Percentiles rank a stretch among this genome's conserved stretches.
These are phyloP conservation scores for Nephrotoma guestfalica DNA, from an alignment of 2,888 invertebrate genomes.

Conservation along the genomic window DNA sequence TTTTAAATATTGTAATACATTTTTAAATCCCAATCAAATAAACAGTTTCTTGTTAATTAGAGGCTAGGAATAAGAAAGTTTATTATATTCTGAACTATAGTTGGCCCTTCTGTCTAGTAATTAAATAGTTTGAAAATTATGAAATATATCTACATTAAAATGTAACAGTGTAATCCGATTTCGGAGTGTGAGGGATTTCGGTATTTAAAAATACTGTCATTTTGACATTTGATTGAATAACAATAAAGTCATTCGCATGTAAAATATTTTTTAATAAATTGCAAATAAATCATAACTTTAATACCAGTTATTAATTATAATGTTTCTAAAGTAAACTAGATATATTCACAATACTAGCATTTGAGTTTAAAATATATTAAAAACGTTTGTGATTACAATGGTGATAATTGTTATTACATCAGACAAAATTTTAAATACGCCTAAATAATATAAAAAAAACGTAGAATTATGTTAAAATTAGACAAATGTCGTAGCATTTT, in stretches of 20 bases:
- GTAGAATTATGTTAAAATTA: conserved; percentile 3
- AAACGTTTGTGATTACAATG: not conserved
- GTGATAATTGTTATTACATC: not conserved
- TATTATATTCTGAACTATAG: not conserved
- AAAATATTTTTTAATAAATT: not conserved
- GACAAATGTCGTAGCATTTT: conserved; percentile 4
- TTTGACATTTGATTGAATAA: not conserved
- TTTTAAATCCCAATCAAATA: no score
- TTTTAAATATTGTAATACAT: no score
- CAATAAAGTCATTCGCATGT: not conserved
- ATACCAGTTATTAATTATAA: not conserved
- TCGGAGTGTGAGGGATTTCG: not conserved
- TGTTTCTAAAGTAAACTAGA: not conserved
- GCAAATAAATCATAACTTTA: not conserved
- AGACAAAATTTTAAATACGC: not conserved
- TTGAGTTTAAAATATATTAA: not conserved
- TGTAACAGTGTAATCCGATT: not conserved
- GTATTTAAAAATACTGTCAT: not conserved
- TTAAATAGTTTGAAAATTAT: not conserved
- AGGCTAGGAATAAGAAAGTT: no score
- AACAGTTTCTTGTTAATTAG: no score
- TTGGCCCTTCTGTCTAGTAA: not conserved
- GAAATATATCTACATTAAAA: not conserved
- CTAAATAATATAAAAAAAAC: not conserved
- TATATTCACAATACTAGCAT: not conserved